Evolutionary conservation across 2,113 vertebrate species (phyloP).

Genomic region (Dryoscopus gambensis): DNA sequence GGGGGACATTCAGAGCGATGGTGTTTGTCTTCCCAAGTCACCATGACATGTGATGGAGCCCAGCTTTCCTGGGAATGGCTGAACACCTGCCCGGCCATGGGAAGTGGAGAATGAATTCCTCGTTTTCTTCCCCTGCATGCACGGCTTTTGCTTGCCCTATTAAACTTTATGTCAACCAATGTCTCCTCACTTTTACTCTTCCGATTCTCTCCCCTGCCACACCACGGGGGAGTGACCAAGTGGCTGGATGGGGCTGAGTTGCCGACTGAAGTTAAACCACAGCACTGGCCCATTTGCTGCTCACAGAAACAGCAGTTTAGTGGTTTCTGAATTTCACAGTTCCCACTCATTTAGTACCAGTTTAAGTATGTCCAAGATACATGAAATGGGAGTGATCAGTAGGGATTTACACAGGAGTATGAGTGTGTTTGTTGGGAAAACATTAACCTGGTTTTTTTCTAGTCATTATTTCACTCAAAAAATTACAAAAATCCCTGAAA

Average conservation of each 20-base stretch:
- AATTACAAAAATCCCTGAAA: not conserved
- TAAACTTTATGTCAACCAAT: not conserved
- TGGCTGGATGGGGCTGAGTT: not conserved
- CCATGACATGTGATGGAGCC: not conserved
- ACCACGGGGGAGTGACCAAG: not conserved
- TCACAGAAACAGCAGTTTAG: not conserved
- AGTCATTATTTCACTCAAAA: not conserved
- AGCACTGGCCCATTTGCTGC: not conserved
- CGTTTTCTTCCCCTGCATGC: not conserved
- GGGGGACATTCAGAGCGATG: accelerated
- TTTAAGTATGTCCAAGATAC: not conserved
- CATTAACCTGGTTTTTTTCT: not conserved
- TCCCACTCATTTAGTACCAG: not conserved
- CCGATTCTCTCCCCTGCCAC: not conserved
- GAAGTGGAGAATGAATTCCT: not conserved
- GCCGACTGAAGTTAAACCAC: not conserved
- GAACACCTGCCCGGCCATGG: not conserved
- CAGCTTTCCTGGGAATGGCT: not conserved
- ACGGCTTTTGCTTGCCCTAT: not conserved
- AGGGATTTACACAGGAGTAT: not conserved
- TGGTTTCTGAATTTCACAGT: not conserved
- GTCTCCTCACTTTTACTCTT: not conserved
- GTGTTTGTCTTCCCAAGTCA: not conserved
- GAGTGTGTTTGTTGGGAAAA: not conserved
- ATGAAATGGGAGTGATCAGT: not conserved